Evolutionary conservation across 2,113 vertebrate genomes (phyloP), one percentile per base, ranked within the genome.

Genomic region (Epinephelus moara): DNA sequence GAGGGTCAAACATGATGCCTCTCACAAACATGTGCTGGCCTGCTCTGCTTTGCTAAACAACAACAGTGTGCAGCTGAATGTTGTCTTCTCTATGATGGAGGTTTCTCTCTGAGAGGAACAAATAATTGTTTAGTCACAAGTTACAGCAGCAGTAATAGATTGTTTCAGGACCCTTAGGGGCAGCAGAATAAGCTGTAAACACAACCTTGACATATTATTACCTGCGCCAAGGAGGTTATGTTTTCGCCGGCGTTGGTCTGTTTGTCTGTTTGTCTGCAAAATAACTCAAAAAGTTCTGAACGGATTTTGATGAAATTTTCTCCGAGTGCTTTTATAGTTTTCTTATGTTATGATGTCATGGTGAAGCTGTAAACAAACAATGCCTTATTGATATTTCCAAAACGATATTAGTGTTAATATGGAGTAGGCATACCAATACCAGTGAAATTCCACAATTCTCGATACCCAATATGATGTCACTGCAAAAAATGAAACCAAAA

Each of bases 11-110:
- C 0, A 9, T 7, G 70, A 73, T 15, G 59, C 73, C 56, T 49
- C 1, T 73, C 71, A 55, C 71, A 66, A 8, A 74, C 72, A 4
- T 84, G 82, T 59, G 72, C 67, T 70, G 77, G 68, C 81, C 64
- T 81, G 70, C 56, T 75, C 12, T 27, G 19, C 45, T 59, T 52
- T 69, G 12, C 23, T 10, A n/a, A 2, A 7, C 30, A 27, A 37
- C 33, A 80, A 62, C 0, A 40, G 23, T 52, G 33, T 3, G 27
- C 21, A 3, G 3, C 15, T 1, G 10, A 61, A 19, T 17, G 17
- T 21, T 45, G n/a, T 18, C 42, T 18, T 21, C 3, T 0, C n/a
- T 14, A 23, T 78, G 21, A 23, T 67, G 59, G 6, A 50, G 23
- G 18, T 23, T 57, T 61, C 17, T 61, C 12, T 6, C 14, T 9